phyloP scores from a whole-genome alignment of 2,797 vertebrate species.

The Danio tinwini region DNA sequence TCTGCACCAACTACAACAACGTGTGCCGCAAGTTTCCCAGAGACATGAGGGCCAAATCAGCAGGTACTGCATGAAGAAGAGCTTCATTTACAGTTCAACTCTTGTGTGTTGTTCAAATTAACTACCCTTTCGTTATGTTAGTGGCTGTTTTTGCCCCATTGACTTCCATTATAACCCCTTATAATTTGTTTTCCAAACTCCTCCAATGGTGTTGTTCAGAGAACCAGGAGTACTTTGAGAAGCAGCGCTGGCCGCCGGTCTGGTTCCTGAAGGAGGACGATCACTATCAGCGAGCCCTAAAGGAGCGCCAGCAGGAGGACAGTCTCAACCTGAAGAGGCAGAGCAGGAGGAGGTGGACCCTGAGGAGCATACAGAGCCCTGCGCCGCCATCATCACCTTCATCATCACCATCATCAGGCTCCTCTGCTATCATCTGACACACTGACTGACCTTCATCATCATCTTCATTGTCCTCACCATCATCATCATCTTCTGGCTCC shows the following conservation, averaged over 20 bases:
- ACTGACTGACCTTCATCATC: too few species aligned
- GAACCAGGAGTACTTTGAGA: slow-evolving; percentile 74
- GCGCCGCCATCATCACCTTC: slow-evolving; percentile 24
- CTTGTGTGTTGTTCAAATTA: too few species aligned
- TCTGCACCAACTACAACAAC: slow-evolving; percentile 81
- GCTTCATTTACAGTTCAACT: background rate
- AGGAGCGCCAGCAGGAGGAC: slow-evolving; percentile 74
- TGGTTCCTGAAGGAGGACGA: slow-evolving; percentile 82
- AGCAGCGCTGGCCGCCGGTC: slow-evolving; percentile 75
- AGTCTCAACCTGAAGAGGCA: slow-evolving; percentile 72
- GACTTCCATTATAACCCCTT: background rate
- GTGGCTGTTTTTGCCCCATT: too few species aligned
- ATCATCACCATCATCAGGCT: slow-evolving; percentile 16
- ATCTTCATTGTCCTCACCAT: too few species aligned
- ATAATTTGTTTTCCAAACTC: background rate
- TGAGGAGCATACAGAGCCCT: slow-evolving; percentile 63
- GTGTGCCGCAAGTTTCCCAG: slow-evolving; percentile 78
- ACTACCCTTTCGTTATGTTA: too few species aligned
- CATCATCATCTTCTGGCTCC: background rate
- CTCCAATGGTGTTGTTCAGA: slow-evolving; percentile 56
- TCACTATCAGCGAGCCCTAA: slow-evolving; percentile 73
- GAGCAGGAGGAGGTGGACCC: slow-evolving; percentile 73
- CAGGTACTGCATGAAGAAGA: slow-evolving; percentile 59
- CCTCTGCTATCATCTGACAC: slow-evolving; percentile 30
- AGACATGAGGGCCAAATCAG: slow-evolving; percentile 75